These are phyloP conservation scores for Leptopilina clavipes DNA, from an alignment of 1,140 invertebrate species.

Conservation along the genomic window DNA sequence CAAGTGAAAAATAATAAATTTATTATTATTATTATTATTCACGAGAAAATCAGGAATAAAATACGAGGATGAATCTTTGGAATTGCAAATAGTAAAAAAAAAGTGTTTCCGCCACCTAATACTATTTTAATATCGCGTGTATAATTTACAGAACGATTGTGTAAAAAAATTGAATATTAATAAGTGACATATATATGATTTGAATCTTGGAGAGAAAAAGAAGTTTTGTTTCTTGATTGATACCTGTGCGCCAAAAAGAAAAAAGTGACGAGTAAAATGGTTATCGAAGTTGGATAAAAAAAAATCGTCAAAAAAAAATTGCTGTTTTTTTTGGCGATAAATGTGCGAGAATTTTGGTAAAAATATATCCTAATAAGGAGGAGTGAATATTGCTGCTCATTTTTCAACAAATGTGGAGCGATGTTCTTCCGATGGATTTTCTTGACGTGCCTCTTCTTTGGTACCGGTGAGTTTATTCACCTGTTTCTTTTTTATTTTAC, in stretches of 20 bases:
- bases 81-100: neutral
- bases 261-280: constrained; percentile 24
- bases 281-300: constrained; percentile 39
- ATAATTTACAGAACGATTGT: neutral
- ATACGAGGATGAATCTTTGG: constrained; percentile 36
- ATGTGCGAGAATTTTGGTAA: neutral
- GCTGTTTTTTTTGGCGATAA: no score
- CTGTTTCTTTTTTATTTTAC: no score
- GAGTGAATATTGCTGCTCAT: constrained; percentile 27
- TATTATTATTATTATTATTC: no score
- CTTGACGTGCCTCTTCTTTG: constrained; percentile 54
- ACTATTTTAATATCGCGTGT: neutral
- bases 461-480: constrained; percentile 56
- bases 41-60: no score
- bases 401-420: constrained; percentile 54
- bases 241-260: neutral
- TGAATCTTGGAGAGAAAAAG: neutral
- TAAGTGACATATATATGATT: no score
- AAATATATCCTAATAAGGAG: neutral
- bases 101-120: neutral
- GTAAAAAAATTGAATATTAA: neutral
- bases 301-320: constrained; percentile 8
- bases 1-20: neutral
- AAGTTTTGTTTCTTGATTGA: neutral
- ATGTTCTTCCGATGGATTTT: constrained; percentile 63